Percentiles rank a stretch among this genome's conserved stretches.
These are phyloP conservation scores for Nysson spinosus DNA, from an alignment of 2,888 invertebrate genomes.

Conservation along the genomic window DNA sequence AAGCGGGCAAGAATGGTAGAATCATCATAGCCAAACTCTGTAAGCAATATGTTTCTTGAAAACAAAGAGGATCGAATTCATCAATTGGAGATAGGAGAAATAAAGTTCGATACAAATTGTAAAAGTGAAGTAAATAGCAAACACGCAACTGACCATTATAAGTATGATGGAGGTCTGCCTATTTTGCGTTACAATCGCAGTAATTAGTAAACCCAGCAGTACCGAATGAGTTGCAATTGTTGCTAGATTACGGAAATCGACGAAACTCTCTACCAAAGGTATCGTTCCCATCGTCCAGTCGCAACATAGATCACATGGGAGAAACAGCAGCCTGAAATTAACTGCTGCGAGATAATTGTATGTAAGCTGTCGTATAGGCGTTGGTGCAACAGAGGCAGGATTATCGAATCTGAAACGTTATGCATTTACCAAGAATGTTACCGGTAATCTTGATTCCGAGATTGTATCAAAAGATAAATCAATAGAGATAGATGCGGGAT, in stretches of 20 bases:
- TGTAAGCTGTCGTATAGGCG: slow-evolving; percentile 92
- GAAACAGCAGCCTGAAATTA: slow-evolving; percentile 93
- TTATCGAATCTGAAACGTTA: slow-evolving; percentile 94
- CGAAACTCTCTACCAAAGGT: slow-evolving; percentile 87
- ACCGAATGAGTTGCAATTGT: slow-evolving; percentile 85
- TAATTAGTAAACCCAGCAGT: slow-evolving; percentile 80
- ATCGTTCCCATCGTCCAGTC: slow-evolving; percentile 99
- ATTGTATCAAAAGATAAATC: too few species aligned
- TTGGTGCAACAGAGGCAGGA: slow-evolving; percentile 93
- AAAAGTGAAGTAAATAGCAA: too few species aligned
- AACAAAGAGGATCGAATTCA: background rate
- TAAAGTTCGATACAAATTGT: too few species aligned
- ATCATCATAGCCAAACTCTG: slow-evolving; percentile 92
- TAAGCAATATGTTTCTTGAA: slow-evolving; percentile 62
- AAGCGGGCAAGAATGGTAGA: slow-evolving; percentile 96
- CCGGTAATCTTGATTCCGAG: too few species aligned
- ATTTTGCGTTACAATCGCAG: slow-evolving; percentile 80
- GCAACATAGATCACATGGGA: slow-evolving; percentile 94
- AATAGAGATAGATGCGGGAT: background rate
- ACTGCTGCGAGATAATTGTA: slow-evolving; percentile 95
- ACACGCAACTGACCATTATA: slow-evolving; percentile 82
- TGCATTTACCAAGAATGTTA: background rate
- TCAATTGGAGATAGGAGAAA: background rate
- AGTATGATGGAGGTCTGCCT: slow-evolving; percentile 83
- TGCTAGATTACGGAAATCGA: slow-evolving; percentile 89